These are phyloP conservation scores for Intellagama lesueurii DNA, from an alignment of 2,797 vertebrate species.

Conservation along the genomic window DNA sequence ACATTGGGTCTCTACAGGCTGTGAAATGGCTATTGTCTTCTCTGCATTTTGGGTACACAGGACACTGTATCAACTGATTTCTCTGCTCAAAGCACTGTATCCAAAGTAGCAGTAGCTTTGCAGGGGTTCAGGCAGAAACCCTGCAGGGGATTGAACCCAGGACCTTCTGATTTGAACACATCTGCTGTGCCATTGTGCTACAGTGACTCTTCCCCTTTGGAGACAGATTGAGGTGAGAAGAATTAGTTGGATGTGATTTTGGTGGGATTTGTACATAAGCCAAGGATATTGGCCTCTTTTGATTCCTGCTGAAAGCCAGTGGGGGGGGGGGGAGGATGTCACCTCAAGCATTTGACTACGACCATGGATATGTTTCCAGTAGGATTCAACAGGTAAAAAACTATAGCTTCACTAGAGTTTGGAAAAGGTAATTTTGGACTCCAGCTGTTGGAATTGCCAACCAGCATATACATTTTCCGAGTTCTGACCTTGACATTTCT, in stretches of 20 bases:
- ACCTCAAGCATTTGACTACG: not conserved
- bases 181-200: too few species aligned
- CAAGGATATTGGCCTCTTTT: not conserved
- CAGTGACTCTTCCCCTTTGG: not conserved
- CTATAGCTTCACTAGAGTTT: not conserved
- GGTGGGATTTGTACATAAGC: not conserved
- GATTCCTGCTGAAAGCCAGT: not conserved
- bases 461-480: not conserved
- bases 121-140: too few species aligned
- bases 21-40: too few species aligned
- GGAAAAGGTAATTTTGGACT: too few species aligned
- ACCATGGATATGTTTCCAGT: not conserved
- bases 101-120: not conserved
- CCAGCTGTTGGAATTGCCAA: too few species aligned
- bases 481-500: too few species aligned
- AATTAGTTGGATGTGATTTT: not conserved
- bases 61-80: not conserved
- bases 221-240: not conserved
- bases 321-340: not conserved
- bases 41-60: not conserved
- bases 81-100: not conserved
- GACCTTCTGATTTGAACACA: not conserved
- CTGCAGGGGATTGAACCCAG: not conserved
- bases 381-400: not conserved
- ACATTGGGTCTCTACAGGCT: too few species aligned